Conservation (phyloP, 2,797 vertebrate genomes). For the Aulostomus chinensis region DNA sequence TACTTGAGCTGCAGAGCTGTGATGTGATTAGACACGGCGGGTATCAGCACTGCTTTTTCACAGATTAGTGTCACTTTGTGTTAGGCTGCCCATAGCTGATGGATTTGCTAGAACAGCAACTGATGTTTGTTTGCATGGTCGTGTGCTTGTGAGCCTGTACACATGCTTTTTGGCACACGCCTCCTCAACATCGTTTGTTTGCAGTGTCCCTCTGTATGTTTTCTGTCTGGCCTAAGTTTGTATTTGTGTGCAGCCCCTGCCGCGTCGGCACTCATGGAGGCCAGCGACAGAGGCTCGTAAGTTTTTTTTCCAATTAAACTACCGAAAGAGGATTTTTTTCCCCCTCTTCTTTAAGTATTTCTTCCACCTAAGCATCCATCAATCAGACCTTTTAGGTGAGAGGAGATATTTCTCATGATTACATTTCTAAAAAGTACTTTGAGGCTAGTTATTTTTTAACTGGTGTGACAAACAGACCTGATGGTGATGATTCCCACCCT, state of each 20-base stretch:
- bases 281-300: constrained; percentile 42
- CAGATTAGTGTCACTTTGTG: constrained; percentile 39
- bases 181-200: constrained; percentile 15
- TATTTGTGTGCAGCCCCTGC: constrained; percentile 26
- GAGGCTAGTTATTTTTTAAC: too few relatives aligned
- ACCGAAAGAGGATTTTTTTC: too few relatives aligned
- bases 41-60: constrained; percentile 40
- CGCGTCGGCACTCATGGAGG: constrained; percentile 36
- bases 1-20: constrained; percentile 46
- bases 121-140: constrained; percentile 3
- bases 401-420: too few relatives aligned
- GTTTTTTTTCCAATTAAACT: too few relatives aligned
- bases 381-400: too few relatives aligned
- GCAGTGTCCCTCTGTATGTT: constrained; percentile 16
- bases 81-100: constrained; percentile 12
- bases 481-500: too few relatives aligned
- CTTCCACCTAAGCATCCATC: too few relatives aligned
- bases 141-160: not conserved
- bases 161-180: constrained; percentile 6
- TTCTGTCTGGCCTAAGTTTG: constrained; percentile 16
- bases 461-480: constrained; percentile 4
- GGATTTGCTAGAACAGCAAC: constrained; percentile 16
- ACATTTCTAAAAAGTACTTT: too few relatives aligned
- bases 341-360: too few relatives aligned
- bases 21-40: constrained; percentile 61